phyloP scores from a whole-genome alignment of 2,888 invertebrate species.

The Drosophila recens region DNA sequence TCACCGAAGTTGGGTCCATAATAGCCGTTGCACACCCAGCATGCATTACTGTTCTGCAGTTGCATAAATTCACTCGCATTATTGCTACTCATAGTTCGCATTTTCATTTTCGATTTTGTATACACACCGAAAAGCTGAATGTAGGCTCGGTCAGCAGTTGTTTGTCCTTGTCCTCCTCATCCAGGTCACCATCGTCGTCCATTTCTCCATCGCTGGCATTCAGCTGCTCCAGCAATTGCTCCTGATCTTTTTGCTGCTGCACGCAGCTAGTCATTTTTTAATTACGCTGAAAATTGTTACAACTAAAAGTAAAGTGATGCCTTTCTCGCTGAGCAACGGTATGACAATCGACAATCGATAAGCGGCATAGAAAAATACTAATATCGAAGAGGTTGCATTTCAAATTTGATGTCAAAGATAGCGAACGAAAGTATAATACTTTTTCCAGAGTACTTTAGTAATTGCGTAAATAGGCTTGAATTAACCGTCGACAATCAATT shows the following conservation, averaged over 20 bases:
- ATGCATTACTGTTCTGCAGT: slow-evolving; percentile 85
- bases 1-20: slow-evolving; percentile 96
- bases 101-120: slow-evolving; percentile 40
- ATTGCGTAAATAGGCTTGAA: background rate
- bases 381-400: slow-evolving; percentile 19
- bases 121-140: slow-evolving; percentile 80
- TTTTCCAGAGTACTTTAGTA: background rate
- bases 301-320: slow-evolving; percentile 32
- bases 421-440: background rate
- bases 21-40: slow-evolving; percentile 95
- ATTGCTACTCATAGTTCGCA: background rate
- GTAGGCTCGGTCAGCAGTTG: slow-evolving; percentile 65
- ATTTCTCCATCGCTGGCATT: slow-evolving; percentile 69
- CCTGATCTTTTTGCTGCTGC: slow-evolving; percentile 74
- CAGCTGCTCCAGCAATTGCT: slow-evolving; percentile 62
- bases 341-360: slow-evolving; percentile 16
- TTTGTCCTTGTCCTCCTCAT: slow-evolving; percentile 46
- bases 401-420: background rate
- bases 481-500: background rate
- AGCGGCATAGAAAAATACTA: slow-evolving; percentile 22
- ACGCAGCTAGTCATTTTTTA: slow-evolving; percentile 77
- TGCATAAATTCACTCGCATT: slow-evolving; percentile 3
- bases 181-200: slow-evolving; percentile 56
- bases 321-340: slow-evolving; percentile 26
- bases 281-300: slow-evolving; percentile 40